Percentiles rank a stretch among this genome's conserved stretches.
phyloP scores from a whole-genome alignment of 2,113 vertebrate species.

The Vombatus ursinus region DNA sequence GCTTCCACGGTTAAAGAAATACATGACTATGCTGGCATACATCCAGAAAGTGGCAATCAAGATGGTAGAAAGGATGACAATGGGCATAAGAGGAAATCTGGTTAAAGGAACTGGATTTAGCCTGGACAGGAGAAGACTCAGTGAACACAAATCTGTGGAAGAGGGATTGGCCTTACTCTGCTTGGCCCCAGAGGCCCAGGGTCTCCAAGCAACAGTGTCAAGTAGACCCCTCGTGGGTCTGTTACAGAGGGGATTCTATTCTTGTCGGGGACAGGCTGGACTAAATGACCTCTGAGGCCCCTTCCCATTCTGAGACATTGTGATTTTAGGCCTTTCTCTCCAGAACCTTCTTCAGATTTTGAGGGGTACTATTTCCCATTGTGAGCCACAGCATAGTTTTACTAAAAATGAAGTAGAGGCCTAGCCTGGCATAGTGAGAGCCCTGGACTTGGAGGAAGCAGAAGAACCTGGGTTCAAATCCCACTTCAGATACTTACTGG shows the following conservation, averaged over 20 bases:
- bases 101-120: too few relatives aligned
- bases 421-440: background rate
- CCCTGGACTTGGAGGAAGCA: background rate
- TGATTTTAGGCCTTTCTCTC: background rate
- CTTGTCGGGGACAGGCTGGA: too few relatives aligned
- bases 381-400: background rate
- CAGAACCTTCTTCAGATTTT: background rate
- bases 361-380: background rate
- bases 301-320: background rate
- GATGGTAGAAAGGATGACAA: too few relatives aligned
- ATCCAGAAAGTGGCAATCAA: too few relatives aligned
- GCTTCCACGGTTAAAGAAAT: too few relatives aligned
- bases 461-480: background rate
- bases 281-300: background rate
- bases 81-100: too few relatives aligned
- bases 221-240: background rate
- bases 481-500: background rate
- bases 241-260: background rate
- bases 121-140: background rate
- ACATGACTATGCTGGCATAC: too few relatives aligned
- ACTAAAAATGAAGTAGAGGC: background rate
- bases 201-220: background rate
- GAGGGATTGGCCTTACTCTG: background rate
- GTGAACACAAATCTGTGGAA: background rate
- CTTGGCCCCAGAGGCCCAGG: background rate